Percentiles rank a stretch among this genome's conserved stretches.
These are phyloP conservation scores for Ara ararauna DNA, from an alignment of 2,797 vertebrate genomes.

Conservation along the genomic window DNA sequence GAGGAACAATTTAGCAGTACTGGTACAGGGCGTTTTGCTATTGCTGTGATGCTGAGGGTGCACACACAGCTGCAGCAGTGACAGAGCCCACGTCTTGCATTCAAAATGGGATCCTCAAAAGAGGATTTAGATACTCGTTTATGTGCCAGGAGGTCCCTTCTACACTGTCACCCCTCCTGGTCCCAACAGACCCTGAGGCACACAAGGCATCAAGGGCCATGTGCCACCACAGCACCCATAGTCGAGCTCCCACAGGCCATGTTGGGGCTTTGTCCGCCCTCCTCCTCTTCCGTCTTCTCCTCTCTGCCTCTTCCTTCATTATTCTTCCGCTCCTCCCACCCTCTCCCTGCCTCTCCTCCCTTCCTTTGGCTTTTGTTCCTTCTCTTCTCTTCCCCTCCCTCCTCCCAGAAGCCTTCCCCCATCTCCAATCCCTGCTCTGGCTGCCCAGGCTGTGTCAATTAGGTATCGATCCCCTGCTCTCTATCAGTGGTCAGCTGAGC, in stretches of 20 bases:
- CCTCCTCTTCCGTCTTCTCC: not conserved
- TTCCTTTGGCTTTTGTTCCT: constrained; percentile 65
- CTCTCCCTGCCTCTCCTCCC: constrained; percentile 73
- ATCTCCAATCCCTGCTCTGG: constrained; percentile 66
- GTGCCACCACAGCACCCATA: not conserved
- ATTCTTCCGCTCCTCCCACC: constrained; percentile 60
- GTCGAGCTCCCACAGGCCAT: rapidly evolving
- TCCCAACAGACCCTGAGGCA: not conserved
- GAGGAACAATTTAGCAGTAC: rapidly evolving
- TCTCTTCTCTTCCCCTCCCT: constrained; percentile 56
- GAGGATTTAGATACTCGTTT: rapidly evolving
- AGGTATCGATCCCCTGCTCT: constrained; percentile 70
- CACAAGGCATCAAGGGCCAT: rapidly evolving
- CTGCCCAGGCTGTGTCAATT: constrained; percentile 68
- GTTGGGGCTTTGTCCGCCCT: not conserved
- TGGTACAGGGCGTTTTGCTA: not conserved
- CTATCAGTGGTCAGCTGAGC: constrained; percentile 65
- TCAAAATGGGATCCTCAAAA: rapidly evolving
- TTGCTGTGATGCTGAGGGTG: not conserved
- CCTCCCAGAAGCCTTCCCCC: constrained; percentile 56
- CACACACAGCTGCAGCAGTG: not conserved
- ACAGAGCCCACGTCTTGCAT: rapidly evolving
- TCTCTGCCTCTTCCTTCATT: constrained; percentile 35
- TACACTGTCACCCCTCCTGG: rapidly evolving
- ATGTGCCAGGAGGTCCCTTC: not conserved